Conservation (phyloP, 2,888 invertebrate species). For the Sinodicranocentrus sp. region DNA sequence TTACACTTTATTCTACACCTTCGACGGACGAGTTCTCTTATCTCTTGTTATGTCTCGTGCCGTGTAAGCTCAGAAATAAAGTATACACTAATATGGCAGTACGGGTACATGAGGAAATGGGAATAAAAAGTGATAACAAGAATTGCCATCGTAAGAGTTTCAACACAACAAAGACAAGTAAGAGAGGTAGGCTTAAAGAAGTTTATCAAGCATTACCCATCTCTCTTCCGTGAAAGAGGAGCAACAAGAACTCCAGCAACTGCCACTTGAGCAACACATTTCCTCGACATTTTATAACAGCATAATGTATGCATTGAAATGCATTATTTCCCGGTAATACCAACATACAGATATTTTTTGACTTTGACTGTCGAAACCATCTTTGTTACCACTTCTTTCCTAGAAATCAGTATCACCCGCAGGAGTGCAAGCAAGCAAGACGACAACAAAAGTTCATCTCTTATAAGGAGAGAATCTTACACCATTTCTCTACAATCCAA, state of each 20-base stretch:
- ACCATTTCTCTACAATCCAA: background rate
- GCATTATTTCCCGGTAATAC: slow-evolving; percentile 52
- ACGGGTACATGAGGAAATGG: slow-evolving; percentile 12
- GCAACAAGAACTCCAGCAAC: background rate
- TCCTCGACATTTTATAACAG: slow-evolving; percentile 45
- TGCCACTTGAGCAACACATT: background rate
- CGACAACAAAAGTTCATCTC: background rate
- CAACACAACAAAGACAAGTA: background rate
- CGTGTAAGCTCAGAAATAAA: slow-evolving; percentile 14
- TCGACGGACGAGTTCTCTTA: no score
- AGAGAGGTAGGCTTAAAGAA: background rate
- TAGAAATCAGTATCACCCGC: slow-evolving; percentile 56
- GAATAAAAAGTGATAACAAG: slow-evolving; percentile 48
- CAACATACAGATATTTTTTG: slow-evolving; percentile 1
- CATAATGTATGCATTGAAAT: slow-evolving; percentile 55
- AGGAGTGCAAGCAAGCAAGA: slow-evolving; percentile 22
- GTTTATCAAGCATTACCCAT: slow-evolving; percentile 48
- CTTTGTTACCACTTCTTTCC: slow-evolving; percentile 38
- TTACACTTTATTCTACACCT: no score
- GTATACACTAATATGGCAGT: background rate
- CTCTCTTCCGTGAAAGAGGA: slow-evolving; percentile 22
- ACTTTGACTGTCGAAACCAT: slow-evolving; percentile 29
- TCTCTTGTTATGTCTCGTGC: no score
- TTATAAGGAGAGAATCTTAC: background rate
- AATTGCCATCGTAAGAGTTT: slow-evolving; percentile 21